Base-by-base conservation (phyloP, 2,797 vertebrate genomes). In the Sarcoramphus papa region DNA sequence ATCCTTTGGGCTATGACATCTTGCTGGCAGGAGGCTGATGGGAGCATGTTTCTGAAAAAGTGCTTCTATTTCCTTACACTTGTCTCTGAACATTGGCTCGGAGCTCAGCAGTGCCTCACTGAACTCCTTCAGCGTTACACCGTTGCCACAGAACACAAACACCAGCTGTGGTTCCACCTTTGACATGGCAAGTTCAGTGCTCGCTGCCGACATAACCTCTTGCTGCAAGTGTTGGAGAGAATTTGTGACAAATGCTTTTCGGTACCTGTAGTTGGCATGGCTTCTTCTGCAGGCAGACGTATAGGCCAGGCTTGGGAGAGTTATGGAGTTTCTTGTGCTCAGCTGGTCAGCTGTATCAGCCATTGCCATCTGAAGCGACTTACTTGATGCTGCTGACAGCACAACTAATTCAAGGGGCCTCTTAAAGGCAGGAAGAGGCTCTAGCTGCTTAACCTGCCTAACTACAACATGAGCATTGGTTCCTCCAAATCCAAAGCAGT, bases 401-500 rank as follows among this genome's bases (percentile, higher is more conserved):
- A 98, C 90, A 97, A 99, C 98, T 72, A 98, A 62, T 85, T 98
- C 98, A 37, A 95, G 87, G 33, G 95, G 92, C 45, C 88, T 78
- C 91, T 97, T 92, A 60, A 95, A 96, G 56, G 87, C 43, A 48
- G 83, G 84, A 47, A 95, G 82, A 85, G 69, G 7, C 6, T 78
- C 57, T 6, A 72, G 73, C 85, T 98, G 95, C 69, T 95, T 98
- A 67, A 98, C 82, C 78, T 99, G 98, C 92, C 95, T 98, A 31
- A 99, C 96, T 80, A 99, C 98, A 12, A 88, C 96, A 41, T 99
- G 99, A 90, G 98, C 98, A 96, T 99, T 99, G 69, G 99, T 99
- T 69, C 99, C 99, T 63, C 99, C 99, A 98, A 99, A 99, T 23
- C 99, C 99, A 98, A 99, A 99, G 96, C 98, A 98, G 96, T 98